These are phyloP conservation scores for Dicrostonyx torquatus DNA, from an alignment of 2,797 vertebrate species.

Conservation along the genomic window DNA sequence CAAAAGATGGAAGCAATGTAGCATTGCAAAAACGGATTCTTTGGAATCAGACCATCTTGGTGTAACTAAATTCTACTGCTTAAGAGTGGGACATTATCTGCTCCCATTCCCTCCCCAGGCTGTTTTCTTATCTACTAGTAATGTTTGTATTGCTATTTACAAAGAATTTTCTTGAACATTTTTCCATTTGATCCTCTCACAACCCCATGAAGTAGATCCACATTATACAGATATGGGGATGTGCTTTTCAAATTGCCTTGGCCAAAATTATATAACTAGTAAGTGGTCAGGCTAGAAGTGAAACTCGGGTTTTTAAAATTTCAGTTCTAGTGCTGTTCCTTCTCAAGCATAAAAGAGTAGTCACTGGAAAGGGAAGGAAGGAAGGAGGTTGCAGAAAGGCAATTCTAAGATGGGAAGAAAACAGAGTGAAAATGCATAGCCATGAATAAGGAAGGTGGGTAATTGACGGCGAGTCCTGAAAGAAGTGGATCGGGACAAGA, in stretches of 20 bases:
- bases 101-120: background rate
- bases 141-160: background rate
- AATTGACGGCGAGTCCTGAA: background rate
- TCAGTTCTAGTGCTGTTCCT: background rate
- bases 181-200: constrained; percentile 42
- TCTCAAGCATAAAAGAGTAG: constrained; percentile 36
- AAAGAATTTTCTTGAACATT: constrained; percentile 22
- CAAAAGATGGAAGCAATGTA: background rate
- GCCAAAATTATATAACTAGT: constrained; percentile 32
- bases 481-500: background rate
- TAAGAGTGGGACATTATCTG: background rate
- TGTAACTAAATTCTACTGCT: background rate
- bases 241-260: constrained; percentile 20
- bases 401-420: background rate
- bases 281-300: constrained; percentile 24
- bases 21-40: background rate
- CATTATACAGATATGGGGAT: constrained; percentile 28
- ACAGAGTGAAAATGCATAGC: background rate
- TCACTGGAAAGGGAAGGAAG: constrained; percentile 5
- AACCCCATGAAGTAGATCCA: background rate
- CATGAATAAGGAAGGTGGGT: background rate
- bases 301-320: constrained; percentile 22
- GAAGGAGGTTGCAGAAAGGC: background rate
- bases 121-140: constrained; percentile 13
- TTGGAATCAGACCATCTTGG: constrained; percentile 8